A percentile compares a stretch with the other conserved stretches of the same genome.
phyloP scores from a whole-genome alignment of 2,888 invertebrate species.

The Cryptophagus acutangulus region DNA sequence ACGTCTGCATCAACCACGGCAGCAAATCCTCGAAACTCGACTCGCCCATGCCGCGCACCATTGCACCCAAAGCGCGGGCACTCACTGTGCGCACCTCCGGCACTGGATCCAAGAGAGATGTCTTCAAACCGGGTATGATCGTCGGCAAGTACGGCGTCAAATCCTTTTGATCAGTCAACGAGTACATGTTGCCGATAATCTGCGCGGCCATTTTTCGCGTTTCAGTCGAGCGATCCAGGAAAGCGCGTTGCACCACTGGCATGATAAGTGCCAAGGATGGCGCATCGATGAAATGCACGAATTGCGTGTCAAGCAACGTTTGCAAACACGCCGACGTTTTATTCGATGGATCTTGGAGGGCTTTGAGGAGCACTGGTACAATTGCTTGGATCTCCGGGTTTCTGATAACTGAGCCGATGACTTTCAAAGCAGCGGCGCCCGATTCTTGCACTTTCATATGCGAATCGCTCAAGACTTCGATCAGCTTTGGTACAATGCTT shows the following conservation, averaged over 20 bases:
- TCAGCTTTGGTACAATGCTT: slow-evolving; percentile 95
- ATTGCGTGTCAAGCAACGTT: slow-evolving; percentile 89
- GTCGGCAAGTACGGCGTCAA: slow-evolving; percentile 92
- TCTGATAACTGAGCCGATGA: slow-evolving; percentile 95
- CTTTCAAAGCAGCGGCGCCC: slow-evolving; percentile 91
- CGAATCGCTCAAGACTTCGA: slow-evolving; percentile 94
- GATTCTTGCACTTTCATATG: slow-evolving; percentile 93
- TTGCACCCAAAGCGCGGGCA: slow-evolving; percentile 92
- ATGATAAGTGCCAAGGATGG: slow-evolving; percentile 97
- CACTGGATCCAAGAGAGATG: slow-evolving; percentile 93
- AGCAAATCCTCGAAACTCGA: slow-evolving; percentile 91
- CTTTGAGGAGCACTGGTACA: slow-evolving; percentile 80
- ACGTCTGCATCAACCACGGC: slow-evolving; percentile 97
- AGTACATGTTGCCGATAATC: slow-evolving; percentile 99
- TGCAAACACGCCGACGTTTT: slow-evolving; percentile 92
- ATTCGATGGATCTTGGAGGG: slow-evolving; percentile 92
- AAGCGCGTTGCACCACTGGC: slow-evolving; percentile 98
- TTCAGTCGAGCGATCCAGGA: slow-evolving; percentile 96
- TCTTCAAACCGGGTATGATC: slow-evolving; percentile 94
- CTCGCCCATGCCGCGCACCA: slow-evolving; percentile 97
- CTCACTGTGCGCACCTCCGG: slow-evolving; percentile 97
- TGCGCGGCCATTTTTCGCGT: slow-evolving; percentile 99
- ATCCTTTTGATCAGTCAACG: slow-evolving; percentile 97
- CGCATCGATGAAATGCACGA: slow-evolving; percentile 99
- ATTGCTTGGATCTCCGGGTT: slow-evolving; percentile 98